Evolutionary conservation across 2,888 invertebrate species (phyloP), one percentile per base, ranked within the genome.

Genomic region (Pristionchus entomophagus): DNA sequence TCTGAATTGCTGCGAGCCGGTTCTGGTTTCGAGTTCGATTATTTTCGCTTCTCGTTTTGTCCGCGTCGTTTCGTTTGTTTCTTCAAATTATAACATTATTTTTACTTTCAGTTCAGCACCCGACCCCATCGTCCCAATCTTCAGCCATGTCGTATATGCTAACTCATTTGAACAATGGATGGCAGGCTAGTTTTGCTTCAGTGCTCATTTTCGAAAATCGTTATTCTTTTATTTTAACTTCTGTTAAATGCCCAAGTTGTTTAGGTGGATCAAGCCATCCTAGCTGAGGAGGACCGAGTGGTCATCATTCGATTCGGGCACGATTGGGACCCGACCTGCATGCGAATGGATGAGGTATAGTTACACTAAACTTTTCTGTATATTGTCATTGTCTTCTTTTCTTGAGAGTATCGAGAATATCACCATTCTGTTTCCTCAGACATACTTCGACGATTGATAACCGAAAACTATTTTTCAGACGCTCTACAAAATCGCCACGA

Each of bases 281-380:
- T 99, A 35, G 98, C 98, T 0, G 99, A 99, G 94, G 99, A 99
- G 94, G 99, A 99, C 94, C 95, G 99, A 89, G 98, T 98, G 81
- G 98, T 99, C 92, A 97, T 99, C 0, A 98, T 99, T 88, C 95
- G 99, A 86, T 99, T 99, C 94, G 99, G 99, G 0, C 99, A 99
- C 94, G 99, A 99, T 95, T 99, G 99, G 99, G 99, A 99, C 94
- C 99, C 99, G 0, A 97, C 98, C 0, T 99, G 99, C 94, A 99
- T 99, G 99, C 97, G 98, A 95, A 99, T 99, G 99, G 99, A 99
- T 93, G 99, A 99, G 95, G 97, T 97, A 62, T 62, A 78, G 83
- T 49, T 80, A 14, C 10, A 14, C n/a, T 59, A 59, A 26, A 14
- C 59, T 62, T 6, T 3, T 51, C 14, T 45, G 45, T 45, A 45